A percentile compares a stretch with the other conserved stretches of the same genome.
These are phyloP conservation scores for Falco concolor DNA, from an alignment of 2,797 vertebrate species.

Conservation along the genomic window DNA sequence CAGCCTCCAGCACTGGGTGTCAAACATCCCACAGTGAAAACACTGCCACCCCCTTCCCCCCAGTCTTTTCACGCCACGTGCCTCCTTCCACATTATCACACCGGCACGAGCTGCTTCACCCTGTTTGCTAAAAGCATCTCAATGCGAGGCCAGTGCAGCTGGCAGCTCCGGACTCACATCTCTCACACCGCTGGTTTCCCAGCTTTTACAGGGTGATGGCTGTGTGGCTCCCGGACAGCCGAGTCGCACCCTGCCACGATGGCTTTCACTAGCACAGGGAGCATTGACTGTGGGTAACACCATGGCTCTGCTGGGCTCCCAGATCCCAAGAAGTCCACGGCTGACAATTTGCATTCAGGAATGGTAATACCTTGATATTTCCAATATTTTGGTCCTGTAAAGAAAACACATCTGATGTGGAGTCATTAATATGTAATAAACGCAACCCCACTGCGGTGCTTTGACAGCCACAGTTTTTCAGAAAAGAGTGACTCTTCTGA, in stretches of 20 bases:
- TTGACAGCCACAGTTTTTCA: not conserved
- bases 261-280: not conserved
- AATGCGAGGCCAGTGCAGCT: not conserved
- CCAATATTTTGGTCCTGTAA: not conserved
- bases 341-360: not conserved
- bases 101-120: not conserved
- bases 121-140: not conserved
- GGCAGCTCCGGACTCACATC: accelerated
- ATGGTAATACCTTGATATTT: not conserved
- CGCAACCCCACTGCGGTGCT: not conserved
- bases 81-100: not conserved
- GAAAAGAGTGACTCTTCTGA: not conserved
- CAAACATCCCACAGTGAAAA: not conserved
- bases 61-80: accelerated
- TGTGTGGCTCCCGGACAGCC: accelerated
- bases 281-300: accelerated
- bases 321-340: not conserved
- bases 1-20: not conserved
- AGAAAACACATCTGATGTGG: not conserved
- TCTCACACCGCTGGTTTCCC: not conserved
- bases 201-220: not conserved
- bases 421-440: conserved; percentile 21
- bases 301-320: not conserved
- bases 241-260: accelerated
- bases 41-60: accelerated